Conservation (phyloP, 2,888 invertebrate genomes). For the Creontiades dilutus region DNA sequence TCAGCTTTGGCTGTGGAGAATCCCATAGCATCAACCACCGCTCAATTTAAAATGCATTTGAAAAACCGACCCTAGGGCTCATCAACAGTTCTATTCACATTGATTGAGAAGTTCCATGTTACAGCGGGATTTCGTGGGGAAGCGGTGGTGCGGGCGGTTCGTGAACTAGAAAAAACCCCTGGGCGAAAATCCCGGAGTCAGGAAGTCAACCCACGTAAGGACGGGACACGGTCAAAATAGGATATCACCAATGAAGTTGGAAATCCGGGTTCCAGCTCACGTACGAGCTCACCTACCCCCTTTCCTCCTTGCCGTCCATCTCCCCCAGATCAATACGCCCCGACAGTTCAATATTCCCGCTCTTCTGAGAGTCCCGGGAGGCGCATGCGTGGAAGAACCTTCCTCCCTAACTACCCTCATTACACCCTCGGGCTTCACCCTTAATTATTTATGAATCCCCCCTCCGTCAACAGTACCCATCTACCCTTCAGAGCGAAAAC, state of each 20-base stretch:
- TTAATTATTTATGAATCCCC: constrained; percentile 33
- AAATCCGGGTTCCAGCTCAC: constrained; percentile 42
- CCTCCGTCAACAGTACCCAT: background rate
- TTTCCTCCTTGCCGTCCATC: background rate
- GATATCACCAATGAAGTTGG: constrained; percentile 21
- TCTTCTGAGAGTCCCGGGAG: background rate
- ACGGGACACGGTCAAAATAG: constrained; percentile 24
- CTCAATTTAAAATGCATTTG: too few species aligned
- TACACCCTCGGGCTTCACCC: background rate
- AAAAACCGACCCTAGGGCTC: background rate
- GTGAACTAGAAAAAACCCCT: background rate
- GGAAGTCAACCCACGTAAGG: constrained; percentile 19
- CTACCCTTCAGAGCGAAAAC: background rate
- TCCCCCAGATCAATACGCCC: constrained; percentile 11
- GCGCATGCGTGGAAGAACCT: constrained; percentile 8
- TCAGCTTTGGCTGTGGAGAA: too few species aligned
- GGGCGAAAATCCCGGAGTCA: background rate
- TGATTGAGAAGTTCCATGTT: background rate
- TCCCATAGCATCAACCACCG: too few species aligned
- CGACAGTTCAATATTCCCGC: constrained; percentile 54
- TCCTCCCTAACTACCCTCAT: constrained; percentile 21
- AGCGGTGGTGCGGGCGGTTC: background rate
- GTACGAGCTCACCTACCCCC: background rate
- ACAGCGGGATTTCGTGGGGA: background rate
- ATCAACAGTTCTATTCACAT: background rate